These are phyloP conservation scores for Eupeodes corollae DNA, from an alignment of 1,140 invertebrate genomes.

Conservation along the genomic window DNA sequence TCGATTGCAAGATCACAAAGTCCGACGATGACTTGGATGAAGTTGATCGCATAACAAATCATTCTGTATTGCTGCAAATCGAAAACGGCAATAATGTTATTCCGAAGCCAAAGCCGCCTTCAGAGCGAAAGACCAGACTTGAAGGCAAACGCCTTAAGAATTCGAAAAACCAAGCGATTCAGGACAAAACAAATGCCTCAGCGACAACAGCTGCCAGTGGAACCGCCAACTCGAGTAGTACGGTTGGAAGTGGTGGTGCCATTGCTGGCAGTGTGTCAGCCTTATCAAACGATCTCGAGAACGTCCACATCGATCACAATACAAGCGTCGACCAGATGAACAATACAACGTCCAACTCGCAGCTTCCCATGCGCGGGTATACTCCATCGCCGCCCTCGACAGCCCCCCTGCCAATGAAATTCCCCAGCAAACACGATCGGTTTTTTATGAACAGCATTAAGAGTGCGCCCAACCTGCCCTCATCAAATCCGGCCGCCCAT, in stretches of 20 bases:
- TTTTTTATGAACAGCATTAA: slow-evolving; percentile 62
- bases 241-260: slow-evolving; percentile 36
- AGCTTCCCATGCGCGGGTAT: slow-evolving; percentile 44
- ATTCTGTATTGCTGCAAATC: slow-evolving; percentile 55
- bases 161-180: slow-evolving; percentile 31
- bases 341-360: slow-evolving; percentile 34
- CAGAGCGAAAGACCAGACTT: slow-evolving; percentile 16
- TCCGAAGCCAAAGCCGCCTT: background rate
- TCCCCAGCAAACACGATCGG: slow-evolving; percentile 46
- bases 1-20: slow-evolving; percentile 72
- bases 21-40: slow-evolving; percentile 73
- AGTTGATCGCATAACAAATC: slow-evolving; percentile 66
- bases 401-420: slow-evolving; percentile 66
- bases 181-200: slow-evolving; percentile 17
- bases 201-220: slow-evolving; percentile 1
- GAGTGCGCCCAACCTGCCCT: slow-evolving; percentile 62
- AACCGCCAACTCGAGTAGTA: slow-evolving; percentile 40
- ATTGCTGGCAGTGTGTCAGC: slow-evolving; percentile 44
- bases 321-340: slow-evolving; percentile 37
- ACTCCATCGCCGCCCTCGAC: slow-evolving; percentile 69
- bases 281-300: slow-evolving; percentile 49
- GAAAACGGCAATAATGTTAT: slow-evolving; percentile 31
- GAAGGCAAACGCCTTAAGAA: slow-evolving; percentile 33
- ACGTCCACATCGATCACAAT: slow-evolving; percentile 48
- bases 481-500: slow-evolving; percentile 54